Evolutionary conservation across 1,140 invertebrate genomes (phyloP).

Genomic region (Hirudo medicinalis): DNA sequence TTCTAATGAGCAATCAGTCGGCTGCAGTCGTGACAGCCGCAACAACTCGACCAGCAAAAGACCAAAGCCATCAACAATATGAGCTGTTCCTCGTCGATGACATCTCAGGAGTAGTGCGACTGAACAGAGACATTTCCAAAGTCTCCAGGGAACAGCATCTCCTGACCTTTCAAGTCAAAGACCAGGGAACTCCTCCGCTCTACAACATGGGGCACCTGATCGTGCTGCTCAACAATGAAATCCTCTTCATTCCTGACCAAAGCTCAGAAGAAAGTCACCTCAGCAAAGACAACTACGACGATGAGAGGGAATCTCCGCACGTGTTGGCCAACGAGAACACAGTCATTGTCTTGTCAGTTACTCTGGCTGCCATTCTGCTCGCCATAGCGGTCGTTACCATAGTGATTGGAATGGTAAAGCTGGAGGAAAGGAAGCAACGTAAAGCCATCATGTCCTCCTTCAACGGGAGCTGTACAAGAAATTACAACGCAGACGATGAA

Average conservation of each 20-base stretch:
- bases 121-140: neutral
- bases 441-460: neutral
- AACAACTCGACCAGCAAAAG: neutral
- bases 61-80: neutral
- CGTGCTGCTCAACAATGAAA: slow-evolving; percentile 6
- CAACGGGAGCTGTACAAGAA: too few relatives aligned
- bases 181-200: slow-evolving; percentile 9
- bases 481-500: too few relatives aligned
- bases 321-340: slow-evolving; percentile 16
- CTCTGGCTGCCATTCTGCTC: slow-evolving; percentile 16
- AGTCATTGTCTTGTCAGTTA: slow-evolving; percentile 7
- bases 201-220: neutral
- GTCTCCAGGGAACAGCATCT: neutral
- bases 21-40: neutral
- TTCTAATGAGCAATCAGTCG: too few relatives aligned
- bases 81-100: neutral
- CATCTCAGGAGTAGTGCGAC: neutral
- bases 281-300: neutral
- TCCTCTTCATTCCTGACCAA: neutral
- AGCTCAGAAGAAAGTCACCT: neutral
- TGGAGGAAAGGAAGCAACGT: slow-evolving; percentile 6
- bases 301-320: neutral
- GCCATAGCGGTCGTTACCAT: slow-evolving; percentile 14
- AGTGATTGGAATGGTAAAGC: slow-evolving; percentile 7
- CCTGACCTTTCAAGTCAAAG: neutral